Conservation (phyloP, 2,113 vertebrate genomes). For the Tinamus guttatus region DNA sequence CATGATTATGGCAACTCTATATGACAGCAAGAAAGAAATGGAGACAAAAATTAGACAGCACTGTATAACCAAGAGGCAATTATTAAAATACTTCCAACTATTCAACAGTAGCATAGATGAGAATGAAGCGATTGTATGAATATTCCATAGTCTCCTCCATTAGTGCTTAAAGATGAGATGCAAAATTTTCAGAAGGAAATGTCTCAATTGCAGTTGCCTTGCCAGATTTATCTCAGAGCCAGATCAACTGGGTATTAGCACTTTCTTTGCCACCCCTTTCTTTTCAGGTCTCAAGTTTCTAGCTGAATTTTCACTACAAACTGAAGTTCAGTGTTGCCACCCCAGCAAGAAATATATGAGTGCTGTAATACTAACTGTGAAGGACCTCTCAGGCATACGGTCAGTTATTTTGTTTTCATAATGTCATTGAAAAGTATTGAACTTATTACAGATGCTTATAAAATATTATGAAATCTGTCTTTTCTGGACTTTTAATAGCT, state of each 20-base stretch:
- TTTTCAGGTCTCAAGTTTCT: neutral
- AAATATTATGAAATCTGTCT: constrained; percentile 11
- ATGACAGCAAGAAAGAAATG: neutral
- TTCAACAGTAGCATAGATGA: neutral
- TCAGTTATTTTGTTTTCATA: constrained; percentile 46
- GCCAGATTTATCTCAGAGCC: neutral
- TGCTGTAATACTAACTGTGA: neutral
- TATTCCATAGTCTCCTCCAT: neutral
- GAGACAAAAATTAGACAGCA: neutral
- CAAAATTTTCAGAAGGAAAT: neutral
- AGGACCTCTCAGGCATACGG: neutral
- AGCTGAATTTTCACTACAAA: neutral
- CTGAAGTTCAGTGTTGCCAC: neutral
- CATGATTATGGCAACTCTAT: neutral
- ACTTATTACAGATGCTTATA: neutral
- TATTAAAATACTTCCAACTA: neutral
- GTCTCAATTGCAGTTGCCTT: neutral
- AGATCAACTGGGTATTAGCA: neutral
- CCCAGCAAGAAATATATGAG: neutral
- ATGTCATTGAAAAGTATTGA: neutral
- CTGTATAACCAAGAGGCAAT: neutral
- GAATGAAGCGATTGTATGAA: fast-evolving
- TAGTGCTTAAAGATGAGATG: neutral
- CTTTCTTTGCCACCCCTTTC: neutral
- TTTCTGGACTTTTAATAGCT: neutral